phyloP scores from a whole-genome alignment of 2,797 vertebrate species.

The Eleutherodactylus coqui region DNA sequence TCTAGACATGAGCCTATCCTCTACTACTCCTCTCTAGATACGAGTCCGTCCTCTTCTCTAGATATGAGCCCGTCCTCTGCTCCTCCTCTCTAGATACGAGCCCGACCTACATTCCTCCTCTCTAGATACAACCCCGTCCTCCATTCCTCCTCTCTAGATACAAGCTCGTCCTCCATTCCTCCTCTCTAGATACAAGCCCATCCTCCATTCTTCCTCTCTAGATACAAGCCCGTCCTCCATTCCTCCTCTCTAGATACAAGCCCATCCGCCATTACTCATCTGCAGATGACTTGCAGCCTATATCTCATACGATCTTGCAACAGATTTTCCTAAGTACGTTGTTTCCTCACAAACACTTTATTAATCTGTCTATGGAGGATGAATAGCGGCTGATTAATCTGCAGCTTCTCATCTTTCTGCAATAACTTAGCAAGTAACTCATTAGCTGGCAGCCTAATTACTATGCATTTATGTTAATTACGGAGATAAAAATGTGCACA shows the following conservation, averaged over 20 bases:
- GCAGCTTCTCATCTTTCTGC: slow-evolving; percentile 53
- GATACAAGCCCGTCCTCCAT: too few species aligned
- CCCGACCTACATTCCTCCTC: not conserved
- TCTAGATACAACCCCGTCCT: not conserved
- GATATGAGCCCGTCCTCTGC: too few species aligned
- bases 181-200: too few species aligned
- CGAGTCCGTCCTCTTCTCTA: not conserved
- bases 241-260: too few species aligned
- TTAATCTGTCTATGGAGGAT: slow-evolving; percentile 48
- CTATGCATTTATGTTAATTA: slow-evolving; percentile 62
- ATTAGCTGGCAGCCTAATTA: slow-evolving; percentile 58
- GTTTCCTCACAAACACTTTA: slow-evolving; percentile 53
- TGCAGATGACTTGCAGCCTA: not conserved
- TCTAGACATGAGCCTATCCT: too few species aligned
- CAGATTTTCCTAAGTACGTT: not conserved
- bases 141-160: too few species aligned
- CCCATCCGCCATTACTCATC: not conserved
- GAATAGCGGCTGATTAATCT: slow-evolving; percentile 61
- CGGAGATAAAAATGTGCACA: not conserved
- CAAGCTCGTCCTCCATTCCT: too few species aligned
- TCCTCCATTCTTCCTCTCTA: too few species aligned
- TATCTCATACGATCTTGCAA: not conserved
- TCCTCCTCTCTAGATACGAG: not conserved
- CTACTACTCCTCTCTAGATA: too few species aligned
- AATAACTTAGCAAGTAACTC: slow-evolving; percentile 47